Evolutionary conservation across 2,113 vertebrate species (phyloP).

Genomic region (Eptesicus fuscus): DNA sequence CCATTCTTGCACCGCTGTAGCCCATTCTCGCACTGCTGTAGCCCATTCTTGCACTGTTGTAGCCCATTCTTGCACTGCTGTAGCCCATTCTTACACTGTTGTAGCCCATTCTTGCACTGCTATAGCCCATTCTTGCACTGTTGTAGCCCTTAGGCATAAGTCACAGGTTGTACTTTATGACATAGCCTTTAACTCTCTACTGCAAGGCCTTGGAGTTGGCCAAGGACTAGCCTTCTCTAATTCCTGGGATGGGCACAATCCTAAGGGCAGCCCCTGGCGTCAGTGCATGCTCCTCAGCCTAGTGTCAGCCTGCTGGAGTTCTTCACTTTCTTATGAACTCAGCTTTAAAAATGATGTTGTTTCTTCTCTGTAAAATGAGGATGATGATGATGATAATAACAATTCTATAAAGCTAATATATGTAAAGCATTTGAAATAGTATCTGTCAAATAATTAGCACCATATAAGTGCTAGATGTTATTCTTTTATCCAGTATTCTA

Average conservation of each 20-base stretch:
- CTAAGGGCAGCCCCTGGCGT: background rate
- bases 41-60: no score
- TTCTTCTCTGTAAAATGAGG: background rate
- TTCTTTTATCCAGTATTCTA: background rate
- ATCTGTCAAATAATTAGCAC: background rate
- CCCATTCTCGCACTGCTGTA: no score
- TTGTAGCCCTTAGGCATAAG: background rate
- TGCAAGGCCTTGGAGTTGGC: background rate
- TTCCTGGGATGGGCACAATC: background rate
- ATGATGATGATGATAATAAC: background rate
- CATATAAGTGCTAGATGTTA: background rate
- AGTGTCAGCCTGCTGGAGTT: background rate
- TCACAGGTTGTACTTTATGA: background rate
- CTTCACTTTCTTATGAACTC: background rate
- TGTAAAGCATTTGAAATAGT: background rate
- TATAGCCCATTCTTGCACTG: no score
- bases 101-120: no score
- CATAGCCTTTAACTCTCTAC: background rate
- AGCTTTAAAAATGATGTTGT: background rate
- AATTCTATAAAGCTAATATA: background rate
- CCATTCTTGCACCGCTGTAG: background rate
- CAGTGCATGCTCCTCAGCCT: background rate
- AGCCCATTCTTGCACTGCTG: no score
- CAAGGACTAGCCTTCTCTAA: background rate
- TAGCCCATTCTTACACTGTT: no score